Base-by-base conservation (phyloP, 2,888 invertebrate species). In the Scaptomyza reducta region DNA sequence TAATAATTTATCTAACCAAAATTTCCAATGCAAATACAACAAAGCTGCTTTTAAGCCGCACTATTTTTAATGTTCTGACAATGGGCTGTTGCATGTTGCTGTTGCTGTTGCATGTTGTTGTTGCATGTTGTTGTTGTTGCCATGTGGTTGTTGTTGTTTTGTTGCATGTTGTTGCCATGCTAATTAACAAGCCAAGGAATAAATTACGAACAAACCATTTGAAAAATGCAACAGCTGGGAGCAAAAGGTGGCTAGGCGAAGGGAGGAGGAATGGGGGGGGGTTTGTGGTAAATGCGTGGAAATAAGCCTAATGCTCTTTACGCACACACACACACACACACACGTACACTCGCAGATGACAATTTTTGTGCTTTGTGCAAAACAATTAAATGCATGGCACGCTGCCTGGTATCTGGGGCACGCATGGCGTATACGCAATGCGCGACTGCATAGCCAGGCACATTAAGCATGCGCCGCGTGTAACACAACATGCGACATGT, bases 381-480 rank as follows among this genome's bases (percentile, higher is more conserved):
- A 84, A 84, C 81, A 82, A 82, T 82, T 82, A 82, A 84, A 82
- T 74, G 79, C 85, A 82, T 72, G 66, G 65, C 70, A 35, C 18
- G 18, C 18, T 33, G 33, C 22, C 47, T 16, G 45, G 11, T 16
- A 11, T 38, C 31, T 49, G 57, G 7, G 58, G 22, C n/a, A 27
- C 62, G 51, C 71, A 33, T 41, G 66, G 75, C 86, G 82, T 74
- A 77, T 82, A 75, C 82, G 82, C 80, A 79, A 65, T 62, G 57
- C 54, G 41, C 27, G 38, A 6, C 7, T 6, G 27, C 27, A 27
- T 7, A 5, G 7, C 27, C 10, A 35, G 35, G 2, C 68, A 85
- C 67, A 85, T 82, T 82, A 79, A 69, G 68, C 61, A 65, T 55
- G 62, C 76, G 64, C 55, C 64, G 42, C 74, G 47, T 66, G 63